Percentiles rank a stretch among this genome's conserved stretches.
Conservation (phyloP, 2,113 vertebrate genomes). For the Columbina picui region DNA sequence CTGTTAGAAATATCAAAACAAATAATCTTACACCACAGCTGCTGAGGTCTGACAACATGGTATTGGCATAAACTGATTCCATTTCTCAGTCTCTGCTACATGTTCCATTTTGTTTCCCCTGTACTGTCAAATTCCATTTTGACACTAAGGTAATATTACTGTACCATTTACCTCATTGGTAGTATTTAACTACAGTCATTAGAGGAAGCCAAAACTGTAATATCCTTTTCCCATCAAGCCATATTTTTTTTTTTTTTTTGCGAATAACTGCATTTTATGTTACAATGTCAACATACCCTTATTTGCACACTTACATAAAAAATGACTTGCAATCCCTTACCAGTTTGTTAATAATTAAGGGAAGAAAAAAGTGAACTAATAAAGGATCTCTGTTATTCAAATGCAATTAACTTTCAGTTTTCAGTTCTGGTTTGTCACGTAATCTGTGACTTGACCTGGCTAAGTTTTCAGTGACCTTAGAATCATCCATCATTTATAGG, state of each 20-base stretch:
- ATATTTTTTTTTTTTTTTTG: not conserved
- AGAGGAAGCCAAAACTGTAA: not conserved
- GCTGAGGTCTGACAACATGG: not conserved
- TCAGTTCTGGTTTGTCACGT: not conserved
- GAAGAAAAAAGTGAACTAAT: not conserved
- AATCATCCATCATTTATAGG: not conserved
- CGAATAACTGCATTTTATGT: not conserved
- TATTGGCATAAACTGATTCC: not conserved
- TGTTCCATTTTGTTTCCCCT: not conserved
- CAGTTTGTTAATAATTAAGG: not conserved
- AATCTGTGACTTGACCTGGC: not conserved
- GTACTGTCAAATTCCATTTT: not conserved
- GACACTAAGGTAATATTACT: not conserved
- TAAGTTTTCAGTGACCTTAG: not conserved
- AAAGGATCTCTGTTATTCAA: not conserved
- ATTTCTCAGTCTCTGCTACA: not conserved
- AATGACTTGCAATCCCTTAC: not conserved
- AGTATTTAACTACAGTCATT: not conserved
- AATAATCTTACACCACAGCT: not conserved
- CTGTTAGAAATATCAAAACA: not conserved
- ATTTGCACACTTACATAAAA: not conserved
- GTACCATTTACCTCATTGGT: not conserved
- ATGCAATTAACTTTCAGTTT: not conserved
- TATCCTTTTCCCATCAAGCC: not conserved
- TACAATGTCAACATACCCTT: not conserved